Evolutionary conservation across 2,113 vertebrate species (phyloP), one percentile per base, ranked within the genome.

Genomic region (Cyrtonyx montezumae): DNA sequence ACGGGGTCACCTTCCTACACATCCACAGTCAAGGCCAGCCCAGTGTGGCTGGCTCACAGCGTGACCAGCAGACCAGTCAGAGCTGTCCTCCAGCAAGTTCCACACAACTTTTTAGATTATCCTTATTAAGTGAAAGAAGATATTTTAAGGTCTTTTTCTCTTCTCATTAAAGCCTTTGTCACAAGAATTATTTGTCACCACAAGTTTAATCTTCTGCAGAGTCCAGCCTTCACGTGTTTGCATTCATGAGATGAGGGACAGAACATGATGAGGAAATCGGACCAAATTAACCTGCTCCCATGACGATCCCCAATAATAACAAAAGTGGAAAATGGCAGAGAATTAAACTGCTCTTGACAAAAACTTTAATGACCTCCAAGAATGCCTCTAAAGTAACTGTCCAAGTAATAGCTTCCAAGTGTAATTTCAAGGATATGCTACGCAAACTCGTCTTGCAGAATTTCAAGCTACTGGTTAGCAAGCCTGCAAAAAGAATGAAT

Each of bases 341-440:
- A 95, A 96, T 94, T 94, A 96, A 96, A 96, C 82, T 58, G n/a
- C 56, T 96, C 94, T 89, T 95, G 95, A 96, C 95, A 96, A 95
- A 95, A 96, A 80, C 68, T 86, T 48, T 96, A 95, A 96, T 95
- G 91, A 95, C 90, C 94, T 96, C 87, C 69, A 93, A 86, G 93
- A 91, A 88, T 43, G 58, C 51, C 56, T 91, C 68, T 66, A 58
- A 94, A 93, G 79, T 73, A 86, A 95, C 82, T 90, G 76, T 88
- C 93, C 90, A 88, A 96, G 75, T 90, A 93, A 91, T 16, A 78
- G 79, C 65, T 95, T 95, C 85, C 76, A 94, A 91, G 66, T 37
- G 40, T 62, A 79, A 81, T 92, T 78, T 96, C 85, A 95, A 90
- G 82, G 93, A 88, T 95, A 80, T 75, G 36, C 48, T 79, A 78